Evolutionary conservation across 2,113 vertebrate genomes (phyloP).

Genomic region (Indri indri): DNA sequence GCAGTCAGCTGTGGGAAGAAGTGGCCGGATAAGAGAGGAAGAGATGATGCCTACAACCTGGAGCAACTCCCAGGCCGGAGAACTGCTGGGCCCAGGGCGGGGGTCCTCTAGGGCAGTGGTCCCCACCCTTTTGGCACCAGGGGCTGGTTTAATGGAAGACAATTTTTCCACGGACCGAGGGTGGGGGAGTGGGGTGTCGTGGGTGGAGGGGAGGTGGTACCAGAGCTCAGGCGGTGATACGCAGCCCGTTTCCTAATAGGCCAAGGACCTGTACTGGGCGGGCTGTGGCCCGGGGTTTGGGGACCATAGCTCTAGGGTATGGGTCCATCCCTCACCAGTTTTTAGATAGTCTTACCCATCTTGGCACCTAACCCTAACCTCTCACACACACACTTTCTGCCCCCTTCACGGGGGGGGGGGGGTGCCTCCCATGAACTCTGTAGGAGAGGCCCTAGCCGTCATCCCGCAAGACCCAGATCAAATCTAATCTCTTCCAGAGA

Average conservation of each 20-base stretch:
- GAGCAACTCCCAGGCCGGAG: neutral
- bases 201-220: no score
- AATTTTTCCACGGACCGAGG: no score
- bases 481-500: neutral
- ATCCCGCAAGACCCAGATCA: neutral
- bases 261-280: no score
- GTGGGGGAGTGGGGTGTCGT: no score
- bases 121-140: no score
- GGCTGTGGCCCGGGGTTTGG: no score
- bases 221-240: no score
- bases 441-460: neutral
- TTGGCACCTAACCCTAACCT: neutral
- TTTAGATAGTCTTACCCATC: neutral
- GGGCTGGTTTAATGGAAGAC: no score
- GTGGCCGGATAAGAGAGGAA: neutral
- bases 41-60: neutral
- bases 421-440: neutral
- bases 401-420: neutral
- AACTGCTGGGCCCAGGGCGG: neutral
- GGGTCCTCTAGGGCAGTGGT: neutral
- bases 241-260: no score
- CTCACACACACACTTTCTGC: neutral
- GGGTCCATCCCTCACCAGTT: neutral
- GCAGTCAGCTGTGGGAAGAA: neutral
- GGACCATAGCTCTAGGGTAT: neutral